These are phyloP conservation scores for Cisticola juncidis DNA, from an alignment of 2,113 vertebrate genomes.

Conservation along the genomic window DNA sequence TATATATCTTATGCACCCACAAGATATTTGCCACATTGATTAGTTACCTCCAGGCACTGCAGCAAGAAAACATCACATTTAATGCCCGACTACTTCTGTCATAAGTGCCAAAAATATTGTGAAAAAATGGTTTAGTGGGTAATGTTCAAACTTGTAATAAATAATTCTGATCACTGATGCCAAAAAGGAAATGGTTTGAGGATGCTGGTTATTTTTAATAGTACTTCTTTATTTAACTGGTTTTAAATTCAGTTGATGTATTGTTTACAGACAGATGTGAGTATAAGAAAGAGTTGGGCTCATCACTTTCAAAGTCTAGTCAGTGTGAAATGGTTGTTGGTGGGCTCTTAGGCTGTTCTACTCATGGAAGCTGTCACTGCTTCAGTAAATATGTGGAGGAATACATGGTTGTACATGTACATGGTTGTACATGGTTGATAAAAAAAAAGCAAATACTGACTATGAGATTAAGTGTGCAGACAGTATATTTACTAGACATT, in stretches of 20 bases:
- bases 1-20: not conserved
- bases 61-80: slow-evolving; percentile 2
- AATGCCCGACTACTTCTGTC: not conserved
- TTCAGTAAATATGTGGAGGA: not conserved
- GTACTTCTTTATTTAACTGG: not conserved
- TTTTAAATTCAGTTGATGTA: not conserved
- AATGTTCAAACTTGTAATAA: not conserved
- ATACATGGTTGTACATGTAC: too few relatives aligned
- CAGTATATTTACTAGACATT: not conserved
- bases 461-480: not conserved
- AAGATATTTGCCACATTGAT: slow-evolving; percentile 46
- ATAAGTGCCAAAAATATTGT: slow-evolving; percentile 8
- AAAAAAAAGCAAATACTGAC: not conserved
- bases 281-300: not conserved
- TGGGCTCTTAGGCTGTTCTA: not conserved
- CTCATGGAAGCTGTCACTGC: not conserved
- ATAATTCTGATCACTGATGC: not conserved
- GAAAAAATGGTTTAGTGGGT: slow-evolving; percentile 1
- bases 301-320: not conserved
- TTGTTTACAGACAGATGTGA: not conserved
- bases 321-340: not conserved
- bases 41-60: slow-evolving; percentile 19
- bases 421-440: too few relatives aligned
- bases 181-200: not conserved
- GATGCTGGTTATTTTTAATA: not conserved